Percentiles rank a stretch among this genome's conserved stretches.
Evolutionary conservation across 2,797 vertebrate species (phyloP).

Genomic region (Xenentodon cancila): DNA sequence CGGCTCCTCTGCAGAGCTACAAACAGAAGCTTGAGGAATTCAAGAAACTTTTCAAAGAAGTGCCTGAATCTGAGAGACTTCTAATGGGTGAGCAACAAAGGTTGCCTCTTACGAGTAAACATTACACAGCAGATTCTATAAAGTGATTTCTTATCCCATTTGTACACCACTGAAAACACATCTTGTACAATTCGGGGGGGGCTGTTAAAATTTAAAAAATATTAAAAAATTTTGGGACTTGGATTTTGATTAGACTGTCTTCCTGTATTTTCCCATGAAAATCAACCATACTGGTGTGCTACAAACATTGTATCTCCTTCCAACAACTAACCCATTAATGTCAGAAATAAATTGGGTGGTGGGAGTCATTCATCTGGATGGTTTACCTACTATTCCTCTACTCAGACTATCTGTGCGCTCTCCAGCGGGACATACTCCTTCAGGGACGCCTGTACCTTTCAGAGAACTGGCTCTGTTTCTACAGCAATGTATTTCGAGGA

Average conservation of each 20-base stretch:
- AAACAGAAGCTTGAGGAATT: slow-evolving; percentile 93
- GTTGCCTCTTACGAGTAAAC: neutral
- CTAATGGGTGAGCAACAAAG: slow-evolving; percentile 85
- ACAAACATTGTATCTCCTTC: neutral
- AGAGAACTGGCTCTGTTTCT: slow-evolving; percentile 93
- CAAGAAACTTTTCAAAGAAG: slow-evolving; percentile 89
- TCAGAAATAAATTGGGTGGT: neutral
- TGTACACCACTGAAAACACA: no score
- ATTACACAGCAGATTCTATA: neutral
- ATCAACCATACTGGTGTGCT: no score
- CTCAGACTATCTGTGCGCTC: slow-evolving; percentile 92
- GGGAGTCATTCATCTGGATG: neutral
- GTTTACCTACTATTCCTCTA: neutral
- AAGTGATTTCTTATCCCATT: no score
- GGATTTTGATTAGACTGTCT: no score
- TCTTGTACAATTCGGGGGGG: no score
- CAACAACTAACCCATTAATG: neutral
- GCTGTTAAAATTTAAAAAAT: no score
- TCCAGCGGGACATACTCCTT: slow-evolving; percentile 94
- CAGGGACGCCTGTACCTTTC: slow-evolving; percentile 93
- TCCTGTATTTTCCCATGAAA: no score
- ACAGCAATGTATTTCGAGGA: slow-evolving; percentile 95
- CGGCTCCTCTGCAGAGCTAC: slow-evolving; percentile 86
- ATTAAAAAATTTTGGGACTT: no score
- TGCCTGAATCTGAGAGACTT: slow-evolving; percentile 88